phyloP scores from a whole-genome alignment of 2,113 vertebrate species.

The Sakesphorus luctuosus region DNA sequence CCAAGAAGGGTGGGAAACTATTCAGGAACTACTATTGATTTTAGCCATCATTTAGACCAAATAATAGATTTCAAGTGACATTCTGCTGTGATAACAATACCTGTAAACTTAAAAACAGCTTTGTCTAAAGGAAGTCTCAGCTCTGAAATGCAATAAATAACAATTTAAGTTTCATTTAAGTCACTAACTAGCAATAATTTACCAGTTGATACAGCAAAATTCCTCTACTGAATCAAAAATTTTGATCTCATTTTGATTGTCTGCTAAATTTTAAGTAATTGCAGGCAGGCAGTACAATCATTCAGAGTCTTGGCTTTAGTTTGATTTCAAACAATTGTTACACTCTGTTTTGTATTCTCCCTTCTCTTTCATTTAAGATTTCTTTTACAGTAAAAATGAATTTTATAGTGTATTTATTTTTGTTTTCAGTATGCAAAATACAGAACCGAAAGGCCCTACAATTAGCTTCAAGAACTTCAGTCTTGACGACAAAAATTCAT shows the following conservation, averaged over 20 bases:
- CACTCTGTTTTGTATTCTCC: background rate
- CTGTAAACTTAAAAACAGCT: constrained; percentile 68
- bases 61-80: constrained; percentile 75
- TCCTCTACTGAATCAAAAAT: constrained; percentile 6
- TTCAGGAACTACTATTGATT: constrained; percentile 74
- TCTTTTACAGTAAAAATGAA: background rate
- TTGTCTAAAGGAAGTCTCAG: constrained; percentile 47
- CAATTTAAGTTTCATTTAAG: constrained; percentile 68
- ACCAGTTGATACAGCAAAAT: background rate
- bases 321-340: background rate
- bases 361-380: background rate
- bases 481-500: background rate
- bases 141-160: constrained; percentile 49
- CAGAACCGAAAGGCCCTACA: rapidly evolving
- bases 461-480: background rate
- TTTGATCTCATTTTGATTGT: constrained; percentile 26
- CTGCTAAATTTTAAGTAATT: background rate
- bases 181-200: constrained; percentile 32
- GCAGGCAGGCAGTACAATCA: background rate
- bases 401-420: background rate
- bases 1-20: constrained; percentile 60
- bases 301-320: background rate
- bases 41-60: constrained; percentile 73
- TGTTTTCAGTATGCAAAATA: background rate
- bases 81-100: constrained; percentile 75